phyloP scores from a whole-genome alignment of 2,113 vertebrate species.

The Lasiurus borealis region DNA sequence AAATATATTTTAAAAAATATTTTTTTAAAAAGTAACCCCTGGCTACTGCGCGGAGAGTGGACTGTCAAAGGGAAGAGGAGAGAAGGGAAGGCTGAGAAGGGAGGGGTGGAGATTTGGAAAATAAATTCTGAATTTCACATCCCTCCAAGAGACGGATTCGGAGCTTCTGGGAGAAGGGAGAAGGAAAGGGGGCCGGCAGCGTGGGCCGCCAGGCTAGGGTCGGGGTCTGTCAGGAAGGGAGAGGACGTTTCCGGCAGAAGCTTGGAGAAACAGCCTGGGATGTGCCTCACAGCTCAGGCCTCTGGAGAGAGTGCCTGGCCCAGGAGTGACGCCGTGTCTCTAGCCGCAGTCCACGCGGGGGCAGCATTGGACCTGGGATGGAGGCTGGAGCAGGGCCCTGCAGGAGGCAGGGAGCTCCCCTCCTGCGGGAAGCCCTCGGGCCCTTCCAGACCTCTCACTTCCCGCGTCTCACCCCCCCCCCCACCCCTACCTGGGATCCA shows the following conservation, averaged over 20 bases:
- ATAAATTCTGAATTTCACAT: neutral
- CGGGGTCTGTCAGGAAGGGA: neutral
- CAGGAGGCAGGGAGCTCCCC: neutral
- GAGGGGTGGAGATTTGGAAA: neutral
- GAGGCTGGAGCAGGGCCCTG: neutral
- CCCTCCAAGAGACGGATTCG: neutral
- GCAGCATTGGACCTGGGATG: neutral
- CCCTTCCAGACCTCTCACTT: too few species aligned
- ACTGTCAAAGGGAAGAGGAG: neutral
- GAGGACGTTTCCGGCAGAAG: neutral
- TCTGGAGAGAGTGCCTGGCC: too few species aligned
- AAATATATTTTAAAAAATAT: too few species aligned
- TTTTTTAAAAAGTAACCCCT: too few species aligned
- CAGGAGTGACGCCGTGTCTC: rapidly evolving
- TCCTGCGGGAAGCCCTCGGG: neutral
- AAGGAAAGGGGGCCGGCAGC: neutral
- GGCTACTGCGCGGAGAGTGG: neutral
- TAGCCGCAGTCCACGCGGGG: neutral
- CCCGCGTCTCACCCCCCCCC: neutral
- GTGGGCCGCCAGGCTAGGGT: neutral
- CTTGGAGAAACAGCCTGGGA: neutral
- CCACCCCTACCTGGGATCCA: neutral
- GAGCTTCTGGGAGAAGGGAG: neutral
- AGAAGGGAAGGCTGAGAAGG: neutral
- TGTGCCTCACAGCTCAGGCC: neutral